Conservation (phyloP, 2,888 invertebrate genomes). For the Campoplex nolae region DNA sequence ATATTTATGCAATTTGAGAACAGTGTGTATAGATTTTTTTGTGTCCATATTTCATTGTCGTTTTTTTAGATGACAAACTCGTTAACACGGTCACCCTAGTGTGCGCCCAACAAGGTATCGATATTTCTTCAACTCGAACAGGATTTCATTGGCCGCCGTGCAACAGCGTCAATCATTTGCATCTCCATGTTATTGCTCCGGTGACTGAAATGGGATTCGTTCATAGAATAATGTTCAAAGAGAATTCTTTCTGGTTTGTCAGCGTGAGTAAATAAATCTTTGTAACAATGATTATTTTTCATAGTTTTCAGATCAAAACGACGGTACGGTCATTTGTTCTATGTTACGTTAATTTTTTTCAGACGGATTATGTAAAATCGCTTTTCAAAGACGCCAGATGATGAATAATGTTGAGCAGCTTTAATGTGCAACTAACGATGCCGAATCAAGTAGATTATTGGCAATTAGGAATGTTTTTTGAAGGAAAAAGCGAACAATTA, state of each 20-base stretch:
- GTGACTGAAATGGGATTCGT: conserved; percentile 90
- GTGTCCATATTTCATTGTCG: conserved; percentile 21
- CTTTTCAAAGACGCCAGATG: conserved; percentile 77
- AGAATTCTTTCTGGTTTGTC: conserved; percentile 93
- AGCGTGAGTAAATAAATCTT: conserved; percentile 87
- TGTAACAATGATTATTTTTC: not conserved
- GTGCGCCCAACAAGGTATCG: conserved; percentile 85
- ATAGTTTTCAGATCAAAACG: not conserved
- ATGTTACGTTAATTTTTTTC: conserved; percentile 71
- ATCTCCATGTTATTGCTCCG: conserved; percentile 94
- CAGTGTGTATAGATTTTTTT: not conserved
- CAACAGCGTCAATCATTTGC: conserved; percentile 92
- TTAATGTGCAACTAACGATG: not conserved
- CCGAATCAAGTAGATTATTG: conserved; percentile 42
- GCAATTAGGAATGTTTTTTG: conserved; percentile 40
- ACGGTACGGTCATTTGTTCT: not conserved
- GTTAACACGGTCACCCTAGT: conserved; percentile 86
- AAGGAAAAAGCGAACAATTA: conserved; percentile 16
- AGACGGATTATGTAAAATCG: conserved; percentile 86
- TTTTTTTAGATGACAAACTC: conserved; percentile 88
- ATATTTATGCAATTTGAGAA: not conserved
- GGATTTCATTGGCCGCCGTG: conserved; percentile 98
- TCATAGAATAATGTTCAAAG: conserved; percentile 88
- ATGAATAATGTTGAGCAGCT: not conserved
- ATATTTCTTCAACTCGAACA: conserved; percentile 84